These are phyloP conservation scores for zebrafish (Danio rerio) DNA, from an alignment of 2,113 vertebrate genomes.

Conservation along the genomic window GRCz12tu NC_133181.1:49968001-49968500, in stretches of 20 bases:
- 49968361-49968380: no score
- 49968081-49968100: slow-evolving; percentile 10
- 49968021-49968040: not conserved
- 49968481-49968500: no score
- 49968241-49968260: slow-evolving; percentile 2
- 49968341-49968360: no score
- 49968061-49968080: slow-evolving; percentile 6
- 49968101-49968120: slow-evolving; percentile 34
- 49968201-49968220: not conserved
- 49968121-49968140: slow-evolving; percentile 46
- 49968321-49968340: not conserved
- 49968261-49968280: slow-evolving; percentile 36
- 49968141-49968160: slow-evolving; percentile 18
- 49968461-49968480: no score
- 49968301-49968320: slow-evolving; percentile 5
- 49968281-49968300: slow-evolving; percentile 22
- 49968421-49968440: no score
- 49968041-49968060: not conserved
- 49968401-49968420: no score
- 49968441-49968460: no score
- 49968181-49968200: not conserved
- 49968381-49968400: no score
- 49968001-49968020: slow-evolving; percentile 17
- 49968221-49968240: not conserved
- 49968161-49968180: not conserved